Evolutionary conservation across 2,888 invertebrate species (phyloP).

Genomic region (Urechis unicinctus): DNA sequence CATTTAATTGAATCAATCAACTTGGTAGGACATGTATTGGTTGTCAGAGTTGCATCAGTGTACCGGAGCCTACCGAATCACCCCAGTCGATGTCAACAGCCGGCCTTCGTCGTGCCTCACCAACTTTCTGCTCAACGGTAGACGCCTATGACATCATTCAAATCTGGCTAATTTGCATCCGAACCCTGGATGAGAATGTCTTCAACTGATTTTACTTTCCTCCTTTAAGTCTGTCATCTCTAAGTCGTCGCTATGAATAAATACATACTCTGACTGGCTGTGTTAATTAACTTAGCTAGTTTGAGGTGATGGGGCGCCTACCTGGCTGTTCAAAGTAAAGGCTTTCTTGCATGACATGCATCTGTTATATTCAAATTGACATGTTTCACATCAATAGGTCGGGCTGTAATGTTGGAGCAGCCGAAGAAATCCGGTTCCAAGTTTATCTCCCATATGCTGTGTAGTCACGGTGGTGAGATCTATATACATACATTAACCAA

Average conservation of each 20-base stretch:
- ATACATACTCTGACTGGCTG: no score
- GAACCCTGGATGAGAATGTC: no score
- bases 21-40: no score
- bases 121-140: constrained; percentile 72
- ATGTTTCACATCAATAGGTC: constrained; percentile 32
- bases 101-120: constrained; percentile 94
- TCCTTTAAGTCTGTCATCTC: no score
- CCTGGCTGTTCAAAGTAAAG: no score
- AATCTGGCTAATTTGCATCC: no score
- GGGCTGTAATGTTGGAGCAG: constrained; percentile 68
- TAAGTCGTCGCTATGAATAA: no score
- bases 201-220: no score
- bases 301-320: no score
- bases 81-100: constrained; percentile 93
- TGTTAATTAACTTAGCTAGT: no score
- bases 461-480: constrained; percentile 91
- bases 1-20: neutral
- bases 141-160: no score
- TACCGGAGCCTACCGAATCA: constrained; percentile 80
- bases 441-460: constrained; percentile 84
- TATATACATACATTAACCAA: constrained; percentile 85
- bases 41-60: constrained; percentile 69
- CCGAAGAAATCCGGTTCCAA: constrained; percentile 64
- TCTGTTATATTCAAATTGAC: constrained; percentile 64
- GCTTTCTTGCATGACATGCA: neutral